Evolutionary conservation across 1,140 invertebrate genomes (phyloP), one percentile per base, ranked within the genome.

Genomic region (Vanessa tameamea): DNA sequence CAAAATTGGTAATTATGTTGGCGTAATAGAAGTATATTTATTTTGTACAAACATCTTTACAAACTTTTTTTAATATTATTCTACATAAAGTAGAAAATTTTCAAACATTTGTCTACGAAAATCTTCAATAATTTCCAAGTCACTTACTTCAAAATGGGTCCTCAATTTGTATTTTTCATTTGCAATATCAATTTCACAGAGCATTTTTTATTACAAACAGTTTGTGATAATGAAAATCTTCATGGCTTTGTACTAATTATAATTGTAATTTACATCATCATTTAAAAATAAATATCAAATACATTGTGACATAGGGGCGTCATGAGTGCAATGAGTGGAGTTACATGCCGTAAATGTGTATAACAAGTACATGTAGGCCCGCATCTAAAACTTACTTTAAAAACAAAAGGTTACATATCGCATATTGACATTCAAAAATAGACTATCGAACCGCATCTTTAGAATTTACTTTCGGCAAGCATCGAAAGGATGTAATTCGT

Each of bases 301-400:
- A 70, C 64, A 59, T 66, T 72, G 70, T 72, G 37, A 59, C 66
- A 47, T 23, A 50, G 65, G 64, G n/a, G 64, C 64, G 65, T 53
- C 7, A 50, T 16, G 51, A 67, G 64, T 67, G 48, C 64, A 67
- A 23, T 65, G 64, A 47, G 23, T 51, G 31, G 4, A 51, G 13
- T n/a, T 48, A 48, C 20, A 53, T 51, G 50, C 53, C 23, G 65
- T 20, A 37, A 9, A 23, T 70, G 63, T 31, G 47, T 51, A 63
- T 57, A 50, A 31, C 47, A 48, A 51, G 13, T 47, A 26, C 16
- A 51, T 43, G 64, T 50, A 55, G 55, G 47, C 50, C 16, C 9
- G 69, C 57, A 65, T 72, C 59, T 64, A 16, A 63, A 64, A 31
- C 48, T 57, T 23, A 23, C 50, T 20, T 15, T 20, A n/a, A 63